phyloP scores from a whole-genome alignment of 2,797 vertebrate genomes.

The Novumbra hubbsi region DNA sequence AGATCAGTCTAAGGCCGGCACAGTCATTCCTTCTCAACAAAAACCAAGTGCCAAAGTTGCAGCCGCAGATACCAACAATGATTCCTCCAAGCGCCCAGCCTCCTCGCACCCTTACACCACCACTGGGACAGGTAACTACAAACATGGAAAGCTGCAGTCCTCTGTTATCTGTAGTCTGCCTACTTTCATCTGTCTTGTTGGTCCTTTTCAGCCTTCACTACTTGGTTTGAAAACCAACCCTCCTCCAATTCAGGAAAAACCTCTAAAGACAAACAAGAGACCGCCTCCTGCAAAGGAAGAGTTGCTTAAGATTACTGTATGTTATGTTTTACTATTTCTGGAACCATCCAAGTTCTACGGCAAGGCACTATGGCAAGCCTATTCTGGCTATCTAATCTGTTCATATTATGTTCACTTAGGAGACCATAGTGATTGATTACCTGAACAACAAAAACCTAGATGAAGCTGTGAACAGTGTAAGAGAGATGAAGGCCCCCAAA shows the following conservation, averaged over 20 bases:
- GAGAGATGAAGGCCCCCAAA: conserved; percentile 95
- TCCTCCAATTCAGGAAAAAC: conserved; percentile 97
- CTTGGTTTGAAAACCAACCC: conserved; percentile 99
- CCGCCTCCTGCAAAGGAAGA: conserved; percentile 94
- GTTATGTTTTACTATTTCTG: conserved; percentile 33
- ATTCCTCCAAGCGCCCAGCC: conserved; percentile 96
- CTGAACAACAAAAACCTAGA: conserved; percentile 88
- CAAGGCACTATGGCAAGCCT: no score
- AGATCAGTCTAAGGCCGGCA: conserved; percentile 98
- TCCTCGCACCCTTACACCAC: conserved; percentile 93
- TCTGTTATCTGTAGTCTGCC: not conserved
- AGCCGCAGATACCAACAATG: conserved; percentile 94
- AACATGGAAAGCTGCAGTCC: not conserved
- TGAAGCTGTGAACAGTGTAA: conserved; percentile 84
- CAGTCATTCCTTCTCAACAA: conserved; percentile 97
- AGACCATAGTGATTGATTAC: conserved; percentile 89
- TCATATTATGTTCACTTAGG: conserved; percentile 65
- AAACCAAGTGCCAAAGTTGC: conserved; percentile 98
- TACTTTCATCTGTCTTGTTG: not conserved
- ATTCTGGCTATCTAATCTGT: no score
- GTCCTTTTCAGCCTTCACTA: conserved; percentile 79
- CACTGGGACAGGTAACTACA: conserved; percentile 88
- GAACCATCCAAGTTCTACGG: not conserved
- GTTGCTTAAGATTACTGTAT: conserved; percentile 91
- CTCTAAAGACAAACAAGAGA: conserved; percentile 94